Base-by-base conservation (phyloP, 2,113 vertebrate species). In the Bucco capensis region DNA sequence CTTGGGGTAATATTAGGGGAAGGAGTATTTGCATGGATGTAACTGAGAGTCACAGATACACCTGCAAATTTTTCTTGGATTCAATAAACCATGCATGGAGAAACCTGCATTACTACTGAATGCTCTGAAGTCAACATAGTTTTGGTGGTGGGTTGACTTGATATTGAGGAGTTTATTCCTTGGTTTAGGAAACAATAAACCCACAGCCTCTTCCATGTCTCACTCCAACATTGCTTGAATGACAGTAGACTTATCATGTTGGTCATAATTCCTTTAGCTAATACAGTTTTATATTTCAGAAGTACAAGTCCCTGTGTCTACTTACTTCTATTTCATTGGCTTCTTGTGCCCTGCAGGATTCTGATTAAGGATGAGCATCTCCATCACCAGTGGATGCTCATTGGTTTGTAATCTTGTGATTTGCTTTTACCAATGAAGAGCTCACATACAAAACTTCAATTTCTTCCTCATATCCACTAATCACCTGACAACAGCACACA, bases 381-480 rank as follows among this genome's bases (percentile, higher is more conserved):
- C 27, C 12, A 8, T 30, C 57, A 50, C 46, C 37, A 27, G 0
- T 4, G 19, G 9, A 2, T 18, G 12, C 14, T 8, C 5, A 2
- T 0, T n/a, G 12, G 10, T 67, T 71, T 57, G 12, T 27, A 28
- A 13, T 33, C 25, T 21, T 49, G 14, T 47, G 6, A 46, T 54
- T 49, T 71, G 9, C 8, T 44, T 69, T 75, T 60, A 13, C 3
- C 11, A 35, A 35, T 47, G 42, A 25, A 65, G 33, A 71, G n/a
- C 44, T 62, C 47, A 35, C 6, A 14, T 18, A 57, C 23, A 74
- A 84, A 31, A 42, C 12, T 8, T 64, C 33, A 1, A 0, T 35
- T 82, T 81, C 28, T 30, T 75, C 8, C 28, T 67, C 33, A 23
- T 35, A 19, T 5, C n/a, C 24, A 7, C 16, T 51, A 64, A 56